phyloP scores from a whole-genome alignment of 2,797 vertebrate species.

The Lacerta viridis region DNA sequence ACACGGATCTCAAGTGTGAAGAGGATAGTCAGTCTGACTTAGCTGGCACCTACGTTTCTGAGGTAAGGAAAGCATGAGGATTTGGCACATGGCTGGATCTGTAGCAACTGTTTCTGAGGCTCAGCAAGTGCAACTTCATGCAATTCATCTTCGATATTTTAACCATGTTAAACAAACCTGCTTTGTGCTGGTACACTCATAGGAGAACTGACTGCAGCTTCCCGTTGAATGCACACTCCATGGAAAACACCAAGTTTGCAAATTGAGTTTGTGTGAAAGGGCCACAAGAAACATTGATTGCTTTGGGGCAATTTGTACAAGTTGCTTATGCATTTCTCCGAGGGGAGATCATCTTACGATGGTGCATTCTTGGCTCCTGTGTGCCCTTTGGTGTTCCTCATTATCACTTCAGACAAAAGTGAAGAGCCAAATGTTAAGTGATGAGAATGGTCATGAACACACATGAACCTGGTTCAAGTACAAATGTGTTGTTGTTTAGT shows the following conservation, averaged over 20 bases:
- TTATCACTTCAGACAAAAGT: not conserved
- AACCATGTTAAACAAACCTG: not conserved
- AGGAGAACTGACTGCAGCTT: not conserved
- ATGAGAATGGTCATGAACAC: not conserved
- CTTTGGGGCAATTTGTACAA: not conserved
- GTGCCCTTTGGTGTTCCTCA: not conserved
- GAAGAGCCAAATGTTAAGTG: not conserved
- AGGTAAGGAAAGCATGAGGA: constrained; percentile 78
- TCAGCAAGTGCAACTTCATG: no score
- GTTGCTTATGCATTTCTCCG: not conserved
- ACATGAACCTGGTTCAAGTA: no score
- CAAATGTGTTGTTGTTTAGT: no score
- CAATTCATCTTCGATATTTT: not conserved
- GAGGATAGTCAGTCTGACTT: constrained; percentile 82
- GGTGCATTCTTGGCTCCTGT: not conserved
- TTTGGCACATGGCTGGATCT: not conserved
- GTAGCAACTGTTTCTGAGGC: not conserved
- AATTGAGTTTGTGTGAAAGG: not conserved
- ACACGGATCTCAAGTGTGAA: constrained; percentile 75
- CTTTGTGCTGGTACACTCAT: not conserved
- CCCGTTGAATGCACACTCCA: not conserved
- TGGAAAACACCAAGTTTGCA: not conserved
- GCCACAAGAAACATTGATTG: not conserved
- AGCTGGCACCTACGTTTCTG: constrained; percentile 82
- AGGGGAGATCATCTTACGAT: not conserved